These are phyloP conservation scores for Sycophaga agraensis DNA, from an alignment of 1,140 invertebrate genomes.

Conservation along the genomic window DNA sequence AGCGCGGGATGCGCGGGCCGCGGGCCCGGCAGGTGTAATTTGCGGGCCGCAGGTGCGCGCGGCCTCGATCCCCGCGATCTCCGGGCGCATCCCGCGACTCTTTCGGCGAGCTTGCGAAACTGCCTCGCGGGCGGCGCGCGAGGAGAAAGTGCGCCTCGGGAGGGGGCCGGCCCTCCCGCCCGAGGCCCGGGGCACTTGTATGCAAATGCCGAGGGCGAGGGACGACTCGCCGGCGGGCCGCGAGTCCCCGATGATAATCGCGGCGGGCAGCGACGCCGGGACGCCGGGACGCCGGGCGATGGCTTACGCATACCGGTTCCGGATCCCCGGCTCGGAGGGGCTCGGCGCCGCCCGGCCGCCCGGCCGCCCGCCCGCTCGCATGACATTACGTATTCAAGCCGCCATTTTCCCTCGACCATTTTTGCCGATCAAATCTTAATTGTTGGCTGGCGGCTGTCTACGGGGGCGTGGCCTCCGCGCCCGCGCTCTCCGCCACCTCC, in stretches of 20 bases:
- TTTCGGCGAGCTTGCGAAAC: too few species aligned
- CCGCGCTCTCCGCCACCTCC: not conserved
- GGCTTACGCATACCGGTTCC: conserved; percentile 15
- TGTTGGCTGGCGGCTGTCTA: conserved; percentile 60
- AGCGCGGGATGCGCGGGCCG: too few species aligned
- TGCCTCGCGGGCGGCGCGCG: too few species aligned
- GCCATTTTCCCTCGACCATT: conserved; percentile 60
- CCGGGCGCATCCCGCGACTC: too few species aligned
- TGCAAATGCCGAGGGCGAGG: conserved; percentile 35
- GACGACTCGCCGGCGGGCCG: not conserved
- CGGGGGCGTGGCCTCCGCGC: conserved; percentile 50
- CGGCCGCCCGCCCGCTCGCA: not conserved
- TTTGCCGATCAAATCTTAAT: conserved; percentile 62
- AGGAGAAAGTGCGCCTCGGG: not conserved
- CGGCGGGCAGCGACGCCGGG: not conserved
- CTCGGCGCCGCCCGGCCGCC: too few species aligned
- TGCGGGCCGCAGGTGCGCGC: too few species aligned
- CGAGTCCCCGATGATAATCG: conserved; percentile 16
- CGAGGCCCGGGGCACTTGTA: conserved; percentile 36
- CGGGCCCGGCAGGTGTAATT: too few species aligned
- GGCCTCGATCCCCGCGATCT: too few species aligned
- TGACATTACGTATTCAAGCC: conserved; percentile 34
- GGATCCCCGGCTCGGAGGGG: not conserved
- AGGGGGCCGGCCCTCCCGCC: too few species aligned
- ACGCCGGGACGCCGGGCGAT: not conserved